These are phyloP conservation scores for Pyrrhosoma nymphula DNA, from an alignment of 2,888 invertebrate genomes.

Conservation along the genomic window DNA sequence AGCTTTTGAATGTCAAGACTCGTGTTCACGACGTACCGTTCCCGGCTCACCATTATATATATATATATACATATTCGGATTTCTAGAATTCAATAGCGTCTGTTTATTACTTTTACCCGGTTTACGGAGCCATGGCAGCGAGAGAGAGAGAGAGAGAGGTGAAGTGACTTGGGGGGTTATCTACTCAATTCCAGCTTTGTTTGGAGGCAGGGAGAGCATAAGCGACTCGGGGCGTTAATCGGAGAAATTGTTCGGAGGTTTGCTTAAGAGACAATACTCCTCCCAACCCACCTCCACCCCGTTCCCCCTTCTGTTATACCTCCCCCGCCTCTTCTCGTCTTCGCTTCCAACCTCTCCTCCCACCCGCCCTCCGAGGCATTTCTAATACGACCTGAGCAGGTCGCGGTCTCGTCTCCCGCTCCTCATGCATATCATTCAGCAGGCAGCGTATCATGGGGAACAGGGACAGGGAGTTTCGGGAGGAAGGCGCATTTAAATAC, in stretches of 20 bases:
- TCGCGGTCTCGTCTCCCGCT: neutral
- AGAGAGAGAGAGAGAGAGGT: neutral
- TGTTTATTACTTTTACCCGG: constrained; percentile 16
- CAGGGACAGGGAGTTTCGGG: neutral
- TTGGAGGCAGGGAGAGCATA: constrained; percentile 11
- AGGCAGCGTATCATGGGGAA: neutral
- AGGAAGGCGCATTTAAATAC: constrained; percentile 21
- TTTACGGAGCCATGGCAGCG: neutral
- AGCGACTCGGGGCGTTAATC: constrained; percentile 46
- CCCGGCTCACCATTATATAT: neutral
- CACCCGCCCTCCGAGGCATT: neutral
- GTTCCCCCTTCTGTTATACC: neutral
- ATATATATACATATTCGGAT: neutral
- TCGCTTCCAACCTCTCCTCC: neutral
- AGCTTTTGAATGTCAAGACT: constrained; percentile 18
- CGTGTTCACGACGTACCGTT: neutral
- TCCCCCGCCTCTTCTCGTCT: neutral
- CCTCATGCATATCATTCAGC: constrained; percentile 60
- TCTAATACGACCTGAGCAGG: constrained; percentile 4
- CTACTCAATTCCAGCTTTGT: constrained; percentile 31
- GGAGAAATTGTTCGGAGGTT: constrained; percentile 49
- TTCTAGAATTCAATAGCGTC: neutral
- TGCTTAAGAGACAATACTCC: constrained; percentile 22
- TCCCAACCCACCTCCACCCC: neutral
- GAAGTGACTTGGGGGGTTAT: neutral